Base-by-base conservation (phyloP, 2,888 invertebrate species). In the Eremobia ochroleuca region DNA sequence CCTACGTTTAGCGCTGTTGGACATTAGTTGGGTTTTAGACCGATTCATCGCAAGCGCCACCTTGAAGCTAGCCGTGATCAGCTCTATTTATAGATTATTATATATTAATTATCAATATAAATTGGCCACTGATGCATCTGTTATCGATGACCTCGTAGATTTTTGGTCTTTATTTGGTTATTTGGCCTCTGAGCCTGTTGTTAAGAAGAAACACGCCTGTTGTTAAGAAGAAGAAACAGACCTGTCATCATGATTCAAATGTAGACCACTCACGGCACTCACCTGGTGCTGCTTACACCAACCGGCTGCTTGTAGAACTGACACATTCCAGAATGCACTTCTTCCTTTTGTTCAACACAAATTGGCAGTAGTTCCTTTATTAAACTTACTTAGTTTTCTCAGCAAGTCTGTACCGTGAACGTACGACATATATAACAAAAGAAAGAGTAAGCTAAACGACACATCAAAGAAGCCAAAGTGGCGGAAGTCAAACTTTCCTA, bases 231-330 rank as follows among this genome's bases (percentile, higher is more conserved):
- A n/a, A 43, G 18, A 65, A 28, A 40, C 11, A 28, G 21, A 28
- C 28, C 11, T 28, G n/a, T n/a, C 25, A 40, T 13, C 18, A 25
- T 58, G 18, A 58, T 58, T 37, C 6, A 58, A 68, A 68, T 34
- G 11, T 55, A 18, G 18, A n/a, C 34, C 31, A 55, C 4, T 18
- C n/a, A n/a, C n/a, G n/a, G n/a, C n/a, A n/a, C 83, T 70, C 18
- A 81, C 83, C 80, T 83, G 59, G 28, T 62, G 55, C 46, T 83
- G 83, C n/a, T 77, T 21, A 78, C 55, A 6, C 40, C 70, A 61
- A 40, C 55, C 59, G 78, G 71, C 46, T 55, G 59, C 83, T 83
- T 83, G 61, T 55, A 67, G 40, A 67, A 77, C 46, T 81, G 71
- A 58, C 83, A 81, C 83, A 78, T 71, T 46, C 21, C 31, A 66